Evolutionary conservation across 2,113 vertebrate species (phyloP), one percentile per base, ranked within the genome.

Genomic region (Indicator indicator): DNA sequence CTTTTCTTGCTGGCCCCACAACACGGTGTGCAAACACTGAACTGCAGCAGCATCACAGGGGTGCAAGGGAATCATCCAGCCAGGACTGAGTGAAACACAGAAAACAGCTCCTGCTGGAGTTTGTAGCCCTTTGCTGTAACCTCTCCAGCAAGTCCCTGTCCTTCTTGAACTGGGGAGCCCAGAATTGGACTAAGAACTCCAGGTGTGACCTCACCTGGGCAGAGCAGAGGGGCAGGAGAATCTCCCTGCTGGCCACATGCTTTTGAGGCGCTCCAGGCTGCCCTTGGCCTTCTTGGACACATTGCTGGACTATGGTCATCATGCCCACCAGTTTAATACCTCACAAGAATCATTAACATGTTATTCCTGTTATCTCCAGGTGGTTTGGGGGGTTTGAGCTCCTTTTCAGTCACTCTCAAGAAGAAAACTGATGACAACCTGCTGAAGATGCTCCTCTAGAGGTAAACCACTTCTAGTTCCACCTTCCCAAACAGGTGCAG

Each of bases 1-100:
- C 38, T 88, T 97, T 98, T 96, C 97, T 94, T 97, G 69, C 48
- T 62, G 38, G 52, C 48, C 60, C 59, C 33, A 79, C 63, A 75
- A 88, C 84, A 33, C 73, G 64, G 73, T 21, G 54, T 62, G 68
- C 75, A 58, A 88, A 69, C 44, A 54, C 50, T 68, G 56, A n/a
- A 20, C 20, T 17, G 38, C 72, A 21, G 63, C 71, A 70, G 38
- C 77, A 77, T 76, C 44, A 62, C n/a, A 65, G 62, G 9, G 9
- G 50, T 21, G 21, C 52, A 12, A 33, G 11, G 40, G 59, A 56
- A 72, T 52, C 18, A 46, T 44, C n/a, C 15, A 42, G 50, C 18
- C 5, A 30, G 18, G 2, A 4, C 58, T 24, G 38, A 78, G 65
- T 2, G 27, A 42, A 68, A 58, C 10, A 7, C 12, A 42, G n/a